Conservation (phyloP, 1,140 invertebrate species). For the Achatina immaculata region DNA sequence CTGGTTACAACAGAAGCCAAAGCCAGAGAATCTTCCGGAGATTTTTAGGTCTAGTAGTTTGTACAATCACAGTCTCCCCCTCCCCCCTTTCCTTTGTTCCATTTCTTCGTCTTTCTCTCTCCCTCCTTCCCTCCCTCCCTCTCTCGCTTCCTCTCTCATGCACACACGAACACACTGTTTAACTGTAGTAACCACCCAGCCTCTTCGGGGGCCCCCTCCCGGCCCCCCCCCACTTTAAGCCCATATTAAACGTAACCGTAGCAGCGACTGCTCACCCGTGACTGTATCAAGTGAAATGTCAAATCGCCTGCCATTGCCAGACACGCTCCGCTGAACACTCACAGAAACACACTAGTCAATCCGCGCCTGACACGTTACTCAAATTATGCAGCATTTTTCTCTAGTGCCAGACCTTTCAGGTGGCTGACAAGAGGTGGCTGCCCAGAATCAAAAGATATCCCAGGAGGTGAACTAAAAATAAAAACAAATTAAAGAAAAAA, state of each 20-base stretch:
- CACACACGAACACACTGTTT: background rate
- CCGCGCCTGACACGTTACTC: background rate
- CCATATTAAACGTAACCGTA: background rate
- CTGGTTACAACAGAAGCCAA: too few relatives aligned
- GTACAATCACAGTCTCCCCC: too few relatives aligned
- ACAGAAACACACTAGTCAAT: background rate
- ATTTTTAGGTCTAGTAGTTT: too few relatives aligned
- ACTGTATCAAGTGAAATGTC: background rate
- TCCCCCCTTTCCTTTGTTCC: too few relatives aligned
- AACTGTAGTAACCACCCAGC: too few relatives aligned
- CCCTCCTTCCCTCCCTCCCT: slow-evolving; percentile 15
- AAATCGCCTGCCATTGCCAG: background rate
- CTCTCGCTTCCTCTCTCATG: background rate
- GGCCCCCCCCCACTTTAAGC: background rate
- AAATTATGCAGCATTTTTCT: slow-evolving; percentile 1
- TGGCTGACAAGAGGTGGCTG: background rate
- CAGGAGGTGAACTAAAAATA: background rate
- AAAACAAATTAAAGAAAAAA: too few relatives aligned
- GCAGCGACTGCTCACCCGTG: background rate
- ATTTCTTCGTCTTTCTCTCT: background rate
- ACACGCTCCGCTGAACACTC: background rate
- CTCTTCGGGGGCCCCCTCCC: background rate
- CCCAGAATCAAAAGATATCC: background rate
- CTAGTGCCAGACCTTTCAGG: background rate
- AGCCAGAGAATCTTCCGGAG: too few relatives aligned